Base-by-base conservation (phyloP, 64 coral and sea anemone species). In the Exaiptasia diaphana region DNA sequence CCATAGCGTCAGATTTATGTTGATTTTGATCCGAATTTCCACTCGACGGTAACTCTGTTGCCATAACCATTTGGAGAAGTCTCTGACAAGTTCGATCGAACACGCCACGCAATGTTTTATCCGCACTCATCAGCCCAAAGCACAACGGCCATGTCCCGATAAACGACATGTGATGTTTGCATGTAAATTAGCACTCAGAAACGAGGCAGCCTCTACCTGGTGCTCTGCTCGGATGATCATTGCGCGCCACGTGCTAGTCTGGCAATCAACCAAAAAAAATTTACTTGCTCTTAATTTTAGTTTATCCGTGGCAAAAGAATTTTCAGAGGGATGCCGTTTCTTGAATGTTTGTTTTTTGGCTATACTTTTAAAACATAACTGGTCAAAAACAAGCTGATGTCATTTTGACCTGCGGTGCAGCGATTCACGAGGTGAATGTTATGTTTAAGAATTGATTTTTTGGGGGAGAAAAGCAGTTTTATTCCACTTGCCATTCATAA, bases 11-110 rank as follows among this genome's bases (percentile, higher is more conserved):
- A 0, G 91, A 73, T 79, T 89, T 89, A 23, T 70, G 25, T 95
- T 60, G 73, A 32, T 83, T 89, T 46, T 73, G 86, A 34, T 89
- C 86, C 85, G 90, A 71, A 53, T 57, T 78, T 52, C 68, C 75
- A 27, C 69, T 71, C 31, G 73, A 75, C 13, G 81, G 53, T 42
- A 74, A 71, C 71, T 89, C 91, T 60, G 86, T 85, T 41, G 86
- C 70, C 91, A 94, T 85, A 41, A 94, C 64, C 86, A 88, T 94
- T 30, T 94, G 91, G 87, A 60, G 73, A 63, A 94, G 69, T 68
- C 87, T 84, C 41, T 38, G 80, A 52, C 86, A 89, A 57, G 91
- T 94, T 73, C 91, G 75, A 58, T 74, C 68, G 91, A 94, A 89
- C 91, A 88, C 91, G 75, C 83, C 75, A 24, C 64, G 64, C 75